These are phyloP conservation scores for Coleophora flavipennella DNA, from an alignment of 2,888 invertebrate species.

Conservation along the genomic window DNA sequence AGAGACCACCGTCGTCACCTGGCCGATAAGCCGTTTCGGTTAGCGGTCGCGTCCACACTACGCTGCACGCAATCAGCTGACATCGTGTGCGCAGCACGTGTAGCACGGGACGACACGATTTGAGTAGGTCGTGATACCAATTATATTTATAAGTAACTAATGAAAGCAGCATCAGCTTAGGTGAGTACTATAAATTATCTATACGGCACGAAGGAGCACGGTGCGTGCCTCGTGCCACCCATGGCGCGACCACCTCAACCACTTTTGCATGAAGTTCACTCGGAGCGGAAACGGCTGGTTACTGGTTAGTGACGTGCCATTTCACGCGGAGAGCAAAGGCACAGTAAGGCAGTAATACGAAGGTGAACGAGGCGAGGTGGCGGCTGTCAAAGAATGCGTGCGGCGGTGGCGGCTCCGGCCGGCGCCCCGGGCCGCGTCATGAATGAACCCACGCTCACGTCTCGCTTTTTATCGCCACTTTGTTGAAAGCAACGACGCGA, in stretches of 20 bases:
- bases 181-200: too few relatives aligned
- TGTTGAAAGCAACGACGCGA: slow-evolving; percentile 34
- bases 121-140: too few relatives aligned
- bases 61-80: not conserved
- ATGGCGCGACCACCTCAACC: not conserved
- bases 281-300: slow-evolving; percentile 4
- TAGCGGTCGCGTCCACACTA: too few relatives aligned
- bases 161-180: too few relatives aligned
- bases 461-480: slow-evolving; percentile 58
- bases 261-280: slow-evolving; percentile 3
- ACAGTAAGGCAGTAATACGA: slow-evolving; percentile 27
- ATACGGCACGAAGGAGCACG: too few relatives aligned
- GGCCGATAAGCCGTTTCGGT: too few relatives aligned
- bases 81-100: not conserved
- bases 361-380: slow-evolving; percentile 34
- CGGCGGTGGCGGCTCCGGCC: slow-evolving; percentile 10
- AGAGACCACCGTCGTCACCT: slow-evolving; percentile 8
- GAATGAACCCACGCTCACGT: slow-evolving; percentile 31
- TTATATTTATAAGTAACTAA: too few relatives aligned
- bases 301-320: slow-evolving; percentile 7
- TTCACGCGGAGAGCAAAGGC: slow-evolving; percentile 1
- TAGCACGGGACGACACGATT: not conserved
- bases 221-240: too few relatives aligned
- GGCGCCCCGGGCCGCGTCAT: slow-evolving; percentile 17
- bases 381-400: not conserved